These are phyloP conservation scores for Labeo calbasu DNA, from an alignment of 2,797 vertebrate species.

Conservation along the genomic window DNA sequence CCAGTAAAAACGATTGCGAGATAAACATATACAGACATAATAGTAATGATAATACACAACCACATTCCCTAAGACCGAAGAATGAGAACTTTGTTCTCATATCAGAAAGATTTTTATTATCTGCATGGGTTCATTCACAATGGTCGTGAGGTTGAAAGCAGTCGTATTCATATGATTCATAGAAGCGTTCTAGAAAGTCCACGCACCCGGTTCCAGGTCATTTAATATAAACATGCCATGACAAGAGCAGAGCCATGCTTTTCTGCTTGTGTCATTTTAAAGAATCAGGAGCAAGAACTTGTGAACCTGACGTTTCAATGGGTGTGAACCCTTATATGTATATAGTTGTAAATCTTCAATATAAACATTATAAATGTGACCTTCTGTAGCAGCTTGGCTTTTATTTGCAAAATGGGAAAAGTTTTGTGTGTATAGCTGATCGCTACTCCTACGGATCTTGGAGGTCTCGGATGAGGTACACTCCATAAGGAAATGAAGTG, in stretches of 20 bases:
- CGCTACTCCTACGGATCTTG: not conserved
- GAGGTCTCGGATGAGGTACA: conserved; percentile 14
- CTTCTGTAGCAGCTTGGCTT: not conserved
- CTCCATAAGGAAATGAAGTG: not conserved
- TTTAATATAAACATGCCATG: conserved; percentile 55
- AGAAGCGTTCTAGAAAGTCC: conserved; percentile 30
- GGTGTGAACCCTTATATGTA: not conserved
- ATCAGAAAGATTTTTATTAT: conserved; percentile 69
- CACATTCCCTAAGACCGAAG: conserved; percentile 65
- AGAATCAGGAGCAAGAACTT: conserved; percentile 16
- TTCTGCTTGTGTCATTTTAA: conserved; percentile 16
- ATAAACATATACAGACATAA: conserved; percentile 82
- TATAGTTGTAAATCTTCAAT: not conserved
- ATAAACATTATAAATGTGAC: not conserved
- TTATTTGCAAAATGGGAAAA: not conserved
- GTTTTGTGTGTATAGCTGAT: not conserved
- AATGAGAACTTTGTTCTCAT: conserved; percentile 68
- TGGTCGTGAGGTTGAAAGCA: conserved; percentile 60
- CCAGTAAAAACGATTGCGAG: conserved; percentile 75
- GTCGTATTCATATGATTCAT: conserved; percentile 62
- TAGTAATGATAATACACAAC: conserved; percentile 73
- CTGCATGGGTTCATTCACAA: conserved; percentile 59
- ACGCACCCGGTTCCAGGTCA: conserved; percentile 43
- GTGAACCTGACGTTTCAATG: not conserved
- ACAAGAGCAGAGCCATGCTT: conserved; percentile 34